Evolutionary conservation across 2,113 vertebrate species (phyloP).

Genomic region (Illadopsis cleaveri): DNA sequence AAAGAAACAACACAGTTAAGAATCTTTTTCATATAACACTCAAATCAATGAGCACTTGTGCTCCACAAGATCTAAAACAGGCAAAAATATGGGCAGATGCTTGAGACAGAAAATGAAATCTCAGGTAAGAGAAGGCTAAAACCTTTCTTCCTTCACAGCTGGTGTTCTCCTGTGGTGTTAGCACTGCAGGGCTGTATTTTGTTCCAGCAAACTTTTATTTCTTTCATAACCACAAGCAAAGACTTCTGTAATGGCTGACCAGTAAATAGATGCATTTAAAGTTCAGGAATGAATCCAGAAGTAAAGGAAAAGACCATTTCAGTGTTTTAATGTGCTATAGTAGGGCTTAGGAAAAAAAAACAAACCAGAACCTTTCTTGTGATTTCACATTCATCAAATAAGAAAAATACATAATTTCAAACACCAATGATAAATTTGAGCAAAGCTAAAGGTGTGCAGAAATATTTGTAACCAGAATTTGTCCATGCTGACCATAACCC

Average conservation of each 20-base stretch:
- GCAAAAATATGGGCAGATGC: not conserved
- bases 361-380: not conserved
- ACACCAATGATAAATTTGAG: not conserved
- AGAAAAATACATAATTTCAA: not conserved
- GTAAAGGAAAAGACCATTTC: not conserved
- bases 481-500: slow-evolving; percentile 18
- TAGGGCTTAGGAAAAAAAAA: not conserved
- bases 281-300: not conserved
- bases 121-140: not conserved
- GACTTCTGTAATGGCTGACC: not conserved
- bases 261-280: not conserved
- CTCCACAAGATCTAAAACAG: not conserved
- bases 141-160: not conserved
- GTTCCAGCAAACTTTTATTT: not conserved
- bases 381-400: not conserved
- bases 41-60: not conserved
- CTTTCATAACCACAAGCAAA: not conserved
- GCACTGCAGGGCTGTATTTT: not conserved
- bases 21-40: not conserved
- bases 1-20: not conserved
- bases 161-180: not conserved
- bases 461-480: slow-evolving; percentile 55
- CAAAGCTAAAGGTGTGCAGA: not conserved
- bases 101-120: not conserved
- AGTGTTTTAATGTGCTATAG: not conserved